Percentiles rank a stretch among this genome's conserved stretches.
Conservation (phyloP, 2,113 vertebrate species). For the Tricholaema leucomelas region DNA sequence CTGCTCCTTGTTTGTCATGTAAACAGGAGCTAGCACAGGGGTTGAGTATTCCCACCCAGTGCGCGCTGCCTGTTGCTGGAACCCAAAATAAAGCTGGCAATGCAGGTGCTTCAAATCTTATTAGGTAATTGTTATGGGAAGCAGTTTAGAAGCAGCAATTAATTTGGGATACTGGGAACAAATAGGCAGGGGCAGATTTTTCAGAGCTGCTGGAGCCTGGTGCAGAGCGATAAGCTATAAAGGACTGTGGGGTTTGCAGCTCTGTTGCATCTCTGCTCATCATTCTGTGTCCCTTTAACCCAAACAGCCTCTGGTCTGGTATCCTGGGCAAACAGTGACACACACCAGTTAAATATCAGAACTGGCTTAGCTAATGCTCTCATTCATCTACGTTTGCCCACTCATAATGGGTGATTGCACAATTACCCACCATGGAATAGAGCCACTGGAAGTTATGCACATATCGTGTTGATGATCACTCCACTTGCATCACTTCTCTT, state of each 20-base stretch:
- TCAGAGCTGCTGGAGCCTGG: neutral
- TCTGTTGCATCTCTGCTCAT: neutral
- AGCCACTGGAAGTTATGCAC: neutral
- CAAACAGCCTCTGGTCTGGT: neutral
- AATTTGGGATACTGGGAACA: neutral
- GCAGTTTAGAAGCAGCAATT: conserved; percentile 15
- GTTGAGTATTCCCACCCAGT: neutral
- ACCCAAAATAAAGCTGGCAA: neutral
- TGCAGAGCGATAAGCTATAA: neutral
- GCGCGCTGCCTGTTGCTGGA: neutral
- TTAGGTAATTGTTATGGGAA: conserved; percentile 36
- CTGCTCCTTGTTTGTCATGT: neutral
- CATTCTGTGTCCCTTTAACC: neutral
- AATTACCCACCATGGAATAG: conserved; percentile 37
- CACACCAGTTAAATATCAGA: neutral
- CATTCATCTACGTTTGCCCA: conserved; percentile 39
- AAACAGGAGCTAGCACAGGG: neutral
- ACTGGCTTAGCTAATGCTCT: conserved; percentile 20
- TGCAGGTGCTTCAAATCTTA: neutral
- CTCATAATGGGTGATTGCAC: conserved; percentile 28
- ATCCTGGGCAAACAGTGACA: neutral
- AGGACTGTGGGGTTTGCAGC: neutral
- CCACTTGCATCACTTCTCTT: neutral
- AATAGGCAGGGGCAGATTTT: conserved; percentile 15
- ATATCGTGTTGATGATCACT: neutral